Conservation (phyloP, 2,888 invertebrate genomes). For the Hydrotaea diabolus region DNA sequence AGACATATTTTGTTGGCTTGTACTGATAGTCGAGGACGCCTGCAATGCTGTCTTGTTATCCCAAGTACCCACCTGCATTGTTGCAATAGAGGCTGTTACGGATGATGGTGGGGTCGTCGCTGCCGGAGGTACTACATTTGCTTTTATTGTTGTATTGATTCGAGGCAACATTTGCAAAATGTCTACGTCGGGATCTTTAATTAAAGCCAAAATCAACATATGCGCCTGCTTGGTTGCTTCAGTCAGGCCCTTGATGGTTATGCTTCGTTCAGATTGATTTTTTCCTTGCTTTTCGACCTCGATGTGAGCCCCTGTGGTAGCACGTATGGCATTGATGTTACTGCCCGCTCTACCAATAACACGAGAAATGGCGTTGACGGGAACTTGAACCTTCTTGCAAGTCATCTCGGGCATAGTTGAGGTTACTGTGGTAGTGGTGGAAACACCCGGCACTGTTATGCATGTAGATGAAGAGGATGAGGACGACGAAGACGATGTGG, state of each 20-base stretch:
- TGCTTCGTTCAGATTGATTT: constrained; percentile 95
- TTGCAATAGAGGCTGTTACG: constrained; percentile 48
- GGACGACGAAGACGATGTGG: constrained; percentile 66
- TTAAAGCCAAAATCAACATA: constrained; percentile 92
- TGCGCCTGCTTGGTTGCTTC: constrained; percentile 97
- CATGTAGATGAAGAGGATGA: constrained; percentile 75
- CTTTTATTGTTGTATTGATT: constrained; percentile 79
- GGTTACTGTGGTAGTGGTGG: constrained; percentile 71
- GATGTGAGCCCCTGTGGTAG: constrained; percentile 98
- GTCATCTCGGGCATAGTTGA: constrained; percentile 80
- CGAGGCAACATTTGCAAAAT: constrained; percentile 91
- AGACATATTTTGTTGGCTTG: constrained; percentile 64
- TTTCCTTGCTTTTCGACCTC: constrained; percentile 99
- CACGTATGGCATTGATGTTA: constrained; percentile 98
- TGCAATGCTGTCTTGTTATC: constrained; percentile 78
- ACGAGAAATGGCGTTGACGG: constrained; percentile 96
- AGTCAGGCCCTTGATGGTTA: constrained; percentile 96
- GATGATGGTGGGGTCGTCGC: constrained; percentile 49
- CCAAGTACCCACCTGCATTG: constrained; percentile 78
- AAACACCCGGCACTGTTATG: constrained; percentile 66
- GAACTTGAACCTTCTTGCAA: constrained; percentile 96
- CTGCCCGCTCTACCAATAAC: constrained; percentile 98
- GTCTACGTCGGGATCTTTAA: constrained; percentile 97
- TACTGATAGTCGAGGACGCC: constrained; percentile 70
- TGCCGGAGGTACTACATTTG: constrained; percentile 62